phyloP scores from a whole-genome alignment of 2,888 invertebrate genomes.

The Sphaerophoria rueppellii region DNA sequence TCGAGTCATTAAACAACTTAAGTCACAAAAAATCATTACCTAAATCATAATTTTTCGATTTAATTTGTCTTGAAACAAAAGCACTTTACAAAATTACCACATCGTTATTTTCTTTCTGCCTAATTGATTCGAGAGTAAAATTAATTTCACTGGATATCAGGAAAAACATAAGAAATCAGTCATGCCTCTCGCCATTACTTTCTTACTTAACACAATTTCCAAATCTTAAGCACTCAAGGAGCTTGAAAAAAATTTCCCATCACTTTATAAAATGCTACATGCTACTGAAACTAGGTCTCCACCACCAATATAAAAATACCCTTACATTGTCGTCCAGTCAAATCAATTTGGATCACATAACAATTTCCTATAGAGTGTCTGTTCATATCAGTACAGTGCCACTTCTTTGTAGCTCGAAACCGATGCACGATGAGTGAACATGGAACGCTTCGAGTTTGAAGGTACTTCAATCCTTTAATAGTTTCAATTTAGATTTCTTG shows the following conservation, averaged over 20 bases:
- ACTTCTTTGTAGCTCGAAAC: conserved; percentile 9
- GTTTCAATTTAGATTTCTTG: conserved; percentile 5
- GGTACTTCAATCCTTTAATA: conserved; percentile 1
- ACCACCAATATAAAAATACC: conserved; percentile 35
- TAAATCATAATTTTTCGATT: conserved; percentile 16
- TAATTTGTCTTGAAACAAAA: not conserved
- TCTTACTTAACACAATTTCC: conserved; percentile 65
- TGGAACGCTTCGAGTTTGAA: not conserved
- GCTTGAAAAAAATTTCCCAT: conserved; percentile 50
- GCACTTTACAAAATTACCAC: conserved; percentile 26
- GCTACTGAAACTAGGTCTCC: conserved; percentile 43
- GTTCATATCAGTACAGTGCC: conserved; percentile 41
- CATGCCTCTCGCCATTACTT: conserved; percentile 20
- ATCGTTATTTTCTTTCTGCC: conserved; percentile 36
- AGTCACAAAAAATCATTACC: not conserved
- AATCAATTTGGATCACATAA: conserved; percentile 62
- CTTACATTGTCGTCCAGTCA: conserved; percentile 44
- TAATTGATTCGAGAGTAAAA: conserved; percentile 53
- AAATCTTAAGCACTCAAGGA: not conserved
- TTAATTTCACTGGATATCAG: conserved; percentile 28
- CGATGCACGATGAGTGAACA: conserved; percentile 3
- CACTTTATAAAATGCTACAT: not conserved
- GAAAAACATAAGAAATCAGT: conserved; percentile 19
- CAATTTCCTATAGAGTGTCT: conserved; percentile 66
- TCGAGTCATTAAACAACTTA: not conserved